Evolutionary conservation across 1,140 invertebrate species (phyloP).

Genomic region (Papilio dardanus): DNA sequence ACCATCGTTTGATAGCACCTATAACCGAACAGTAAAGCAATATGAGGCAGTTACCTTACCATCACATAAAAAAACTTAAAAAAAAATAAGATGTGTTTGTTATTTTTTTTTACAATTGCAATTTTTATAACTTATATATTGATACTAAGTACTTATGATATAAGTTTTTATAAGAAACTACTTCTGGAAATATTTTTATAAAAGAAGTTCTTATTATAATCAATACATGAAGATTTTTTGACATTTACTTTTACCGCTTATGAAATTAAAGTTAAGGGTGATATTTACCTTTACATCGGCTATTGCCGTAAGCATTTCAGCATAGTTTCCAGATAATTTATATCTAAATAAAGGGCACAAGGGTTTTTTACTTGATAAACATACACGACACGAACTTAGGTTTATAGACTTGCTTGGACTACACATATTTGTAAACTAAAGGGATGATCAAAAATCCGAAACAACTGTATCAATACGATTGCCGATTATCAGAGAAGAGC

Average conservation of each 20-base stretch:
- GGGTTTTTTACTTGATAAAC: conserved; percentile 70
- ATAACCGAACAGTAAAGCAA: conserved; percentile 32
- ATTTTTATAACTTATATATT: background rate
- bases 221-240: background rate
- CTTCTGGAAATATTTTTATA: background rate
- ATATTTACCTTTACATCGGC: conserved; percentile 72
- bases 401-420: conserved; percentile 56
- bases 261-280: background rate
- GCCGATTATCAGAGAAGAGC: conserved; percentile 33
- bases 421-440: conserved; percentile 60
- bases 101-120: background rate
- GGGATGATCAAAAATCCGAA: conserved; percentile 54
- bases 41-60: background rate
- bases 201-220: background rate
- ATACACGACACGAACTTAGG: conserved; percentile 73
- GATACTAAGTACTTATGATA: background rate
- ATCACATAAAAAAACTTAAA: background rate
- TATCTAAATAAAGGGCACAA: conserved; percentile 76
- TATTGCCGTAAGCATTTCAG: conserved; percentile 77
- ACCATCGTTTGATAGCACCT: conserved; percentile 74
- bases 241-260: background rate
- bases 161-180: background rate
- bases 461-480: conserved; percentile 39
- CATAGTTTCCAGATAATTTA: conserved; percentile 78
- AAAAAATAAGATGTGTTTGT: background rate